Percentiles rank a stretch among this genome's conserved stretches.
Conservation (phyloP, 2,888 invertebrate species). For the Meandrusa payeni region DNA sequence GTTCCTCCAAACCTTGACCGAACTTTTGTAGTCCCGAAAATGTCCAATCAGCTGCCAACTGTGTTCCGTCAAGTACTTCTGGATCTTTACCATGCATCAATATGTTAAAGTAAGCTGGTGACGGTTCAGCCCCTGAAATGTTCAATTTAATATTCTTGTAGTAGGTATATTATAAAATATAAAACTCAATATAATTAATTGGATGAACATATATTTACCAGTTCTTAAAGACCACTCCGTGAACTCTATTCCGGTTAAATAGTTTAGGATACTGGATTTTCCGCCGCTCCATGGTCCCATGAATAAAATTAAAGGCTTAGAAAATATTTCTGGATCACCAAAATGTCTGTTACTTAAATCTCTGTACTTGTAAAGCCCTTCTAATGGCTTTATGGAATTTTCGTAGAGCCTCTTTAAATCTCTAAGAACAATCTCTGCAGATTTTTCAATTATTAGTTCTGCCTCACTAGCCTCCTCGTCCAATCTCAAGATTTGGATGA, state of each 20-base stretch:
- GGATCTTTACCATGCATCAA: conserved; percentile 93
- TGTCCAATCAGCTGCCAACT: conserved; percentile 96
- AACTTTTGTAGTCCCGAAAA: conserved; percentile 97
- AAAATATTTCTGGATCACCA: conserved; percentile 96
- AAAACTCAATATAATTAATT: too few species aligned
- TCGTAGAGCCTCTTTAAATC: conserved; percentile 93
- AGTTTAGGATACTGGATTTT: conserved; percentile 96
- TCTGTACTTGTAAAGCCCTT: conserved; percentile 94
- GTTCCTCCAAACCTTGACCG: conserved; percentile 95
- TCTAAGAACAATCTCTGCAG: conserved; percentile 88
- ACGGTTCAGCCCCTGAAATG: conserved; percentile 93
- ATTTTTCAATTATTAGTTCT: conserved; percentile 86
- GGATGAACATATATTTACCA: conserved; percentile 85
- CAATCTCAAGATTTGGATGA: conserved; percentile 88
- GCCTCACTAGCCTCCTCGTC: conserved; percentile 87
- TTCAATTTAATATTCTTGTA: too few species aligned
- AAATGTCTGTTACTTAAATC: conserved; percentile 95
- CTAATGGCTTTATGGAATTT: conserved; percentile 93
- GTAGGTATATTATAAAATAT: too few species aligned
- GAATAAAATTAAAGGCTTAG: conserved; percentile 94
- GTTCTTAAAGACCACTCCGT: conserved; percentile 91
- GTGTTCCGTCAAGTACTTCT: conserved; percentile 93
- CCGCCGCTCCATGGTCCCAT: conserved; percentile 99
- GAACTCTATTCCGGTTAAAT: conserved; percentile 93
- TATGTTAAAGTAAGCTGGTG: conserved; percentile 95